Evolutionary conservation across 2,113 vertebrate species (phyloP).

Genomic region (Scortum barcoo): DNA sequence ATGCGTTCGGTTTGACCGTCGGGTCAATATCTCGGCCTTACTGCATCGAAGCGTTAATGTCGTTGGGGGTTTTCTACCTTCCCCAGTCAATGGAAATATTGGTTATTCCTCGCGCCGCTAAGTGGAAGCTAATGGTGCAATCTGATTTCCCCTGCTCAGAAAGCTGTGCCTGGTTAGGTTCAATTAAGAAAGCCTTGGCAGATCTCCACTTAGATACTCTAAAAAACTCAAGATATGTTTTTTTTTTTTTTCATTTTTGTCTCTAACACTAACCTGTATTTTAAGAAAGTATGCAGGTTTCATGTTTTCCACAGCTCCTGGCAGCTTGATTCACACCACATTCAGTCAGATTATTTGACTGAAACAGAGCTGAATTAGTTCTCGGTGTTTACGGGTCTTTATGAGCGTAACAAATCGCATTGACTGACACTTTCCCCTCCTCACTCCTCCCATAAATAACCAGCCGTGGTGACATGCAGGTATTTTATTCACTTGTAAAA

Average conservation of each 20-base stretch:
- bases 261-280: background rate
- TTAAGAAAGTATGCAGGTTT: background rate
- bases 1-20: background rate
- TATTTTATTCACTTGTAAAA: slow-evolving; percentile 54
- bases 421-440: slow-evolving; percentile 16
- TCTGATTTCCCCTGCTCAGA: slow-evolving; percentile 24
- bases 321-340: slow-evolving; percentile 1
- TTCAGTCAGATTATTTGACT: slow-evolving; percentile 12
- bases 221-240: background rate
- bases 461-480: background rate
- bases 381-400: slow-evolving; percentile 13
- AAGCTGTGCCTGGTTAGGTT: slow-evolving; percentile 31
- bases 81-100: slow-evolving; percentile 25
- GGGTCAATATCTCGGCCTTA: slow-evolving; percentile 35
- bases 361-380: background rate
- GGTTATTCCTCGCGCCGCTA: slow-evolving; percentile 28
- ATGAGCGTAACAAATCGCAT: background rate
- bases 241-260: background rate
- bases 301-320: background rate
- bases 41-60: slow-evolving; percentile 25
- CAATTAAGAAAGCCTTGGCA: slow-evolving; percentile 22
- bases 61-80: slow-evolving; percentile 26
- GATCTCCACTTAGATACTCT: slow-evolving; percentile 7
- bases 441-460: slow-evolving; percentile 16
- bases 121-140: slow-evolving; percentile 42